Base-by-base conservation (phyloP, 2,113 vertebrate genomes). In the Psophia crepitans region DNA sequence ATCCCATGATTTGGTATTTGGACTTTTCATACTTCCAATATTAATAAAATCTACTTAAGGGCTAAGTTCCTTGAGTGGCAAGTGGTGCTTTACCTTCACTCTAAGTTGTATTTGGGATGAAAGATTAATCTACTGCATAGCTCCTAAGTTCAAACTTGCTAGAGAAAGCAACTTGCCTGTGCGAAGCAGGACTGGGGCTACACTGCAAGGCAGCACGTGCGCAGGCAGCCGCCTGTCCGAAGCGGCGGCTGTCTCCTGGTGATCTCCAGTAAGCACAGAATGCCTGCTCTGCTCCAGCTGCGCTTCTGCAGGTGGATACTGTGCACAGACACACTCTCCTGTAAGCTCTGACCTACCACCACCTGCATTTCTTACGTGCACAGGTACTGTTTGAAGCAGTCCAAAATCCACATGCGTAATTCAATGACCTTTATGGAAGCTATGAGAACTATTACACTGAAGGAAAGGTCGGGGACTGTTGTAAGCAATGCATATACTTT, bases 161-260 rank as follows among this genome's bases (percentile, higher is more conserved):
- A 74, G 6, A 79, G 65, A 66, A 73, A 74, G 22, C 48, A 70
- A 30, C 30, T 46, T 35, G 51, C 11, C 48, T 41, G 9, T 5
- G 22, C 35, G 30, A 7, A 39, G 53, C 35, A 48, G 49, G 30
- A 43, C 20, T 3, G 14, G 21, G 54, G 33, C 33, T 46, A 35
- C 0, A 0, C 54, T 8, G 65, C 28, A 30, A 61, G 39, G 46
- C 35, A 57, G 8, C 24, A 4, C 3, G 15, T 5, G 28, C 0
- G 1, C 22, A 35, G 41, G 54, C 26, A 68, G 53, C 5, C 0
- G 0, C 6, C 43, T 0, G 0, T 9, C 43, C 1, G 4, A 68
- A 69, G 39, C 57, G 48, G n/a, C 18, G 33, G 37, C 30, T 63
- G 22, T 17, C 23, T 43, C 43, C 27, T 1, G 1, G 11, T n/a